Conservation (phyloP, 2,888 invertebrate genomes). For the Thymelicus lineola region DNA sequence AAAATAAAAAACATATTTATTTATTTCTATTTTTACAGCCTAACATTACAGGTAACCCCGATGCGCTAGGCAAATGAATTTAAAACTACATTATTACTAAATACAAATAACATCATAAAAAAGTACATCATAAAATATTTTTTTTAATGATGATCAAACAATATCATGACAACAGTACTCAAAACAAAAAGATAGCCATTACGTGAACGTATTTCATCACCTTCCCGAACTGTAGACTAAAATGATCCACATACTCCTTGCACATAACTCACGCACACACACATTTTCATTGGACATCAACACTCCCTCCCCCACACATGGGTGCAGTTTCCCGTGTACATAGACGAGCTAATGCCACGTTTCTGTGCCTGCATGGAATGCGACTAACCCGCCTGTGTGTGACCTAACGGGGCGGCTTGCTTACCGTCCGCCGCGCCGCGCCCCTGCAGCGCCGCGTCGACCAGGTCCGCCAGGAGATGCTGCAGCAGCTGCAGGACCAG, state of each 20-base stretch:
- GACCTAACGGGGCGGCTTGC: constrained; percentile 57
- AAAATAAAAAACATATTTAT: no score
- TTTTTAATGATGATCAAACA: no score
- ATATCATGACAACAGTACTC: no score
- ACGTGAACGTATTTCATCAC: no score
- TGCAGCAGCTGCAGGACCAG: constrained; percentile 88
- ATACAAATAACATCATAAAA: no score
- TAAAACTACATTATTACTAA: no score
- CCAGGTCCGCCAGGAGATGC: constrained; percentile 88
- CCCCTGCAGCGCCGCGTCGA: constrained; percentile 17
- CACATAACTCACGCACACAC: not conserved
- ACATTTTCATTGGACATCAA: no score
- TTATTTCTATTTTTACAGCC: no score
- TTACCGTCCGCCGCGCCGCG: constrained; percentile 39
- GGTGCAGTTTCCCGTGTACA: constrained; percentile 27
- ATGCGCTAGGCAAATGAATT: no score
- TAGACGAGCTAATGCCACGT: constrained; percentile 35
- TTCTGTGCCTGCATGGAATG: constrained; percentile 74
- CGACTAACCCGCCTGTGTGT: constrained; percentile 75
- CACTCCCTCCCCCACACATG: not conserved
- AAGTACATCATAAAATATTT: no score
- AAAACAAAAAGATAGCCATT: no score
- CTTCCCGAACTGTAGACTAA: not conserved
- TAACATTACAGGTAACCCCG: no score
- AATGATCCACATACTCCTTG: not conserved